Evolutionary conservation across 2,888 invertebrate genomes (phyloP).

Genomic region (Lagria hirta): DNA sequence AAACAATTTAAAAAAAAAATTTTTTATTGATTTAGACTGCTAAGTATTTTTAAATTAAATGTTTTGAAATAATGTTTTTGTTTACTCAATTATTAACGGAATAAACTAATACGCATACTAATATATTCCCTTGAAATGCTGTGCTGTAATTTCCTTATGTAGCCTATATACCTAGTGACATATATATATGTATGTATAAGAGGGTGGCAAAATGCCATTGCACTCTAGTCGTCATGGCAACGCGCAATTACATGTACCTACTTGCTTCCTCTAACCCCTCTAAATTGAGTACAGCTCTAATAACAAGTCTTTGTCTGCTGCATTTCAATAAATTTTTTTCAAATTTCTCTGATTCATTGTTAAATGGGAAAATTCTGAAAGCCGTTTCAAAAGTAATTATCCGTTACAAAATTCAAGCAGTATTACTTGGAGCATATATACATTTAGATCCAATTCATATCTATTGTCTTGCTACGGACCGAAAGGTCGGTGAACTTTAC

Average conservation of each 20-base stretch:
- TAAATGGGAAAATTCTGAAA: constrained; percentile 1
- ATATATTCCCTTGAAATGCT: too few relatives aligned
- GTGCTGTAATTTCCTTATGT: constrained; percentile 16
- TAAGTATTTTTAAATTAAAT: too few relatives aligned
- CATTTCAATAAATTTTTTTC: background rate
- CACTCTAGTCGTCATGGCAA: constrained; percentile 41
- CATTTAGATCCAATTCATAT: too few relatives aligned
- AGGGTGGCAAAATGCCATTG: constrained; percentile 33
- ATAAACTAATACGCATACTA: too few relatives aligned
- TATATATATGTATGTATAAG: constrained; percentile 33
- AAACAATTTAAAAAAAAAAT: too few relatives aligned
- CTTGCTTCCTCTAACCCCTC: constrained; percentile 33
- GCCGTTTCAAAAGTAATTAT: background rate
- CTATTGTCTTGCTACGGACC: constrained; percentile 23
- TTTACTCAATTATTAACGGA: too few relatives aligned
- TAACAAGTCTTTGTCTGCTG: constrained; percentile 25
- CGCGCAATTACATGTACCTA: constrained; percentile 40
- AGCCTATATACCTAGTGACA: constrained; percentile 51
- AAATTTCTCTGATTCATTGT: background rate
- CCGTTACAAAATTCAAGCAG: constrained; percentile 7
- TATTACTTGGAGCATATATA: constrained; percentile 15
- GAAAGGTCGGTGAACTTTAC: constrained; percentile 24
- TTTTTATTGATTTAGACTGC: too few relatives aligned
- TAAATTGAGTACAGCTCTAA: constrained; percentile 36
- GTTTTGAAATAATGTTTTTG: too few relatives aligned